Evolutionary conservation across 2,797 vertebrate species (phyloP).

Genomic region (Emys orbicularis): DNA sequence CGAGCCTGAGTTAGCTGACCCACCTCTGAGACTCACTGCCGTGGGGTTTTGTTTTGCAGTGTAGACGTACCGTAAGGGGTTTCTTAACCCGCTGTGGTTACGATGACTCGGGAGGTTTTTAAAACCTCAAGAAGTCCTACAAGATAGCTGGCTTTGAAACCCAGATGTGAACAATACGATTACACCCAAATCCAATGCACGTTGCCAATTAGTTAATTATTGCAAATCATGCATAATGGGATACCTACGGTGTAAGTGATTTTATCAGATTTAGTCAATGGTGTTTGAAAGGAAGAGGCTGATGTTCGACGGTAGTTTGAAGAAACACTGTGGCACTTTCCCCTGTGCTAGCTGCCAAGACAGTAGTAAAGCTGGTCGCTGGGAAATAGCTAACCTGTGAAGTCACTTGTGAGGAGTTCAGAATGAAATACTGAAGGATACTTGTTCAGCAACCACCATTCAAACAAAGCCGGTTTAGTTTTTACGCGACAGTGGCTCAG

Average conservation of each 20-base stretch:
- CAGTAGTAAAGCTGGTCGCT: constrained; percentile 23
- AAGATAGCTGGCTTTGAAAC: neutral
- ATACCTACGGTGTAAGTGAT: neutral
- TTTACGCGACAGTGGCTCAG: neutral
- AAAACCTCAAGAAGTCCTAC: neutral
- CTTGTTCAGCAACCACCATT: neutral
- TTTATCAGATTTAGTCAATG: neutral
- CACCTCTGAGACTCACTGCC: no score
- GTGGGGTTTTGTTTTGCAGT: no score
- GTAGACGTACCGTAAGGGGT: neutral
- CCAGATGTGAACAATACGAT: neutral
- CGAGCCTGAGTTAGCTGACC: no score
- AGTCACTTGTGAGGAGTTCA: constrained; percentile 3
- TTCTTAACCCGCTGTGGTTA: neutral
- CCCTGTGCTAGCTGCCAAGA: neutral
- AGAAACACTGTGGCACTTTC: neutral
- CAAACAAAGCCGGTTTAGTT: neutral
- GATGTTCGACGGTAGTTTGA: neutral
- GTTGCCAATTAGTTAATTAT: neutral
- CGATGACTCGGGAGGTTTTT: neutral
- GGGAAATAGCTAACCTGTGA: constrained; percentile 68
- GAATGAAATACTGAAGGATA: neutral
- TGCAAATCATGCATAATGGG: neutral
- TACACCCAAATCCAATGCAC: rapidly evolving
- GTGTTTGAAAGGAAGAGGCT: neutral